Percentiles rank a stretch among this genome's conserved stretches.
Evolutionary conservation across 2,113 vertebrate species (phyloP).

Genomic region (Calidris pugnax): DNA sequence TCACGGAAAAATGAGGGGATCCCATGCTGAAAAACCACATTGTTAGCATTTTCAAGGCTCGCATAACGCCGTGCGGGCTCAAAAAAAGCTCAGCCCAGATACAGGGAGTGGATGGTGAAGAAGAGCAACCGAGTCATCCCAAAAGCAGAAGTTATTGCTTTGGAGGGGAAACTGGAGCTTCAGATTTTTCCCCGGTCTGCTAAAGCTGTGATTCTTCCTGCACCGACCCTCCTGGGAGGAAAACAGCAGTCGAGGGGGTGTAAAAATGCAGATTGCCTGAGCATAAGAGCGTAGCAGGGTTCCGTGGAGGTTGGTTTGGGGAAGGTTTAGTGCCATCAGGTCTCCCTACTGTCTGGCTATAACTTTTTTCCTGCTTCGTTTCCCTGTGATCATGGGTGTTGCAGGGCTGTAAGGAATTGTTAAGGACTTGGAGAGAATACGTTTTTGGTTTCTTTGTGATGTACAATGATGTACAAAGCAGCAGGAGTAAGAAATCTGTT

Average conservation of each 20-base stretch:
- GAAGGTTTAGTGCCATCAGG: background rate
- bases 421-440: background rate
- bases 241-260: accelerated
- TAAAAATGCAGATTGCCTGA: background rate
- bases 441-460: background rate
- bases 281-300: accelerated
- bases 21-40: background rate
- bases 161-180: accelerated
- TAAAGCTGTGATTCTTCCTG: background rate
- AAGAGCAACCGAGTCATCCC: background rate
- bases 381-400: background rate
- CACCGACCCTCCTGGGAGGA: accelerated
- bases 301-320: accelerated
- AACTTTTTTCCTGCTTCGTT: background rate
- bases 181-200: accelerated
- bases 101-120: background rate
- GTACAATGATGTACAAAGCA: background rate
- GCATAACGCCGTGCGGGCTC: accelerated
- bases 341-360: accelerated
- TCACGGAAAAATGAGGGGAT: background rate
- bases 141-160: background rate
- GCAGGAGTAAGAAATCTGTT: background rate
- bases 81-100: background rate
- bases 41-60: background rate
- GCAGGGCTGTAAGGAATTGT: background rate